Percentiles rank a stretch among this genome's conserved stretches.
Evolutionary conservation across 2,113 vertebrate genomes (phyloP).

Genomic region (Nesoenas mayeri): DNA sequence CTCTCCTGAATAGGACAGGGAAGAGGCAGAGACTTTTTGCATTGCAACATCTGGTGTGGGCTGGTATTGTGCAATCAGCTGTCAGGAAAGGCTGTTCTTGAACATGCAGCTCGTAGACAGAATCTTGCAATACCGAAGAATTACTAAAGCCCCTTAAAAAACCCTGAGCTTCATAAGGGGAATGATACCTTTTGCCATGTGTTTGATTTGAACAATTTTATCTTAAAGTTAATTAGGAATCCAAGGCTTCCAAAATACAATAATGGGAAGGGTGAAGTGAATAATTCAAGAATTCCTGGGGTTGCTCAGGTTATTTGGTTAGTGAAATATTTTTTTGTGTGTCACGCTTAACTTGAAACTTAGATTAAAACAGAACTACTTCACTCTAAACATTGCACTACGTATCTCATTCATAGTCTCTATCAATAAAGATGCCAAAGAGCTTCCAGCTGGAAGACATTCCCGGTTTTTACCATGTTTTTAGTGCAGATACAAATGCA

Average conservation of each 20-base stretch:
- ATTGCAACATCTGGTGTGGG: background rate
- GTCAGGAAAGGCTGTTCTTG: background rate
- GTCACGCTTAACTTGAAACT: conserved; percentile 13
- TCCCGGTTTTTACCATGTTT: conserved; percentile 24
- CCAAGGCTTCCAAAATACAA: background rate
- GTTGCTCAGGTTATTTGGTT: background rate
- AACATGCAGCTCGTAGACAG: background rate
- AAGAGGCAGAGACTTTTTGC: background rate
- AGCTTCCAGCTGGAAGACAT: conserved; percentile 48
- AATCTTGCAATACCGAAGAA: background rate
- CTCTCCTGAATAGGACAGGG: background rate
- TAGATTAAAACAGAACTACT: background rate
- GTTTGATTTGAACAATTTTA: background rate
- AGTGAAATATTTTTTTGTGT: background rate
- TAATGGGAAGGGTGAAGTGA: background rate
- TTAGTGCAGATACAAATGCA: conserved; percentile 51
- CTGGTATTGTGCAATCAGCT: background rate
- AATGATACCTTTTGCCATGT: background rate
- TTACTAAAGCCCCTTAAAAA: background rate
- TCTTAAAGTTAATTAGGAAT: background rate
- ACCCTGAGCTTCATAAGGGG: background rate
- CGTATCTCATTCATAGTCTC: background rate
- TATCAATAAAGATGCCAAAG: conserved; percentile 29
- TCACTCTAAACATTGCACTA: background rate
- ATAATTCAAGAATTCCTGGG: background rate